phyloP scores from a whole-genome alignment of 1,140 invertebrate genomes.

The Micrasema longulum region DNA sequence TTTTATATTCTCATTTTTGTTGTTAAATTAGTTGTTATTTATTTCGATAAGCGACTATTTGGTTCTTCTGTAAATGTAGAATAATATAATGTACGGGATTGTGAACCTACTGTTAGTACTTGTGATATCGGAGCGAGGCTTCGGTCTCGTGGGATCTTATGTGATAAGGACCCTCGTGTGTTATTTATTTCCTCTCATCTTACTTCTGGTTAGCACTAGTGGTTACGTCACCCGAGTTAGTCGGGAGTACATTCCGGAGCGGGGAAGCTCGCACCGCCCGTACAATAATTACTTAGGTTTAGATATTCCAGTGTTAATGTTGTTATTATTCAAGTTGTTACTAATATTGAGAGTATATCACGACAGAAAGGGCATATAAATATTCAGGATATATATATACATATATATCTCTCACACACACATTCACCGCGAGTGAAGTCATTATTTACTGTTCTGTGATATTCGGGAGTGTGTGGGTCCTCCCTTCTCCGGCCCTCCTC shows the following conservation, averaged over 20 bases:
- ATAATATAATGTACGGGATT: not conserved
- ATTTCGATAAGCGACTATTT: constrained; percentile 37
- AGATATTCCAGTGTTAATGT: constrained; percentile 67
- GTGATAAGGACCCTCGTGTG: constrained; percentile 40
- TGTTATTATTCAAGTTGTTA: constrained; percentile 70
- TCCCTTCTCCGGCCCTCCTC: constrained; percentile 20
- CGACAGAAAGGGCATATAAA: constrained; percentile 9
- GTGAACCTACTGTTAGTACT: not conserved
- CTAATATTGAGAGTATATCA: constrained; percentile 56
- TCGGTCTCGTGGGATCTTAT: constrained; percentile 51
- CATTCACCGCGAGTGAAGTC: constrained; percentile 35
- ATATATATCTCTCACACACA: not conserved
- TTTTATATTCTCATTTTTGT: constrained; percentile 38
- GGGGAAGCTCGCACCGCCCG: constrained; percentile 28
- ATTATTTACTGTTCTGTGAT: constrained; percentile 55
- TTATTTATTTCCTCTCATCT: not conserved
- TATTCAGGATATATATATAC: constrained; percentile 37
- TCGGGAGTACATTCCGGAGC: constrained; percentile 8
- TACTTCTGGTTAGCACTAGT: not conserved
- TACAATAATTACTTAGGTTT: constrained; percentile 56
- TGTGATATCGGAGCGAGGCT: constrained; percentile 52
- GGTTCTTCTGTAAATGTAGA: not conserved
- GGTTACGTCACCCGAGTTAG: not conserved
- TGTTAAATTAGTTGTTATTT: constrained; percentile 49
- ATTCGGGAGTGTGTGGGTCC: constrained; percentile 46